Conservation (phyloP, 2,888 invertebrate species). For the Argyresthia goedartella region DNA sequence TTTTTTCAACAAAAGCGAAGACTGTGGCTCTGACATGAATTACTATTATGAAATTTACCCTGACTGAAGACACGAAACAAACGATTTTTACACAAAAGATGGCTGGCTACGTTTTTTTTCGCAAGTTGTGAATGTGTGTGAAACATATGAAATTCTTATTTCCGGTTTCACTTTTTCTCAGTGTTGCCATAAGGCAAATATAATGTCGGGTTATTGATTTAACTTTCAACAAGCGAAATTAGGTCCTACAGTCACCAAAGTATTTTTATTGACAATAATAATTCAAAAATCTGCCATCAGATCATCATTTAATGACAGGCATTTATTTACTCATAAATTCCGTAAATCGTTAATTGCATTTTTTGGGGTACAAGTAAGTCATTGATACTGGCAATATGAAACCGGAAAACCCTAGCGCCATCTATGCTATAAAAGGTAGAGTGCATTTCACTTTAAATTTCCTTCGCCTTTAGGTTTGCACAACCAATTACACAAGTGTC, state of each 20-base stretch:
- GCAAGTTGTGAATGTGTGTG: conserved; percentile 48
- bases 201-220: background rate
- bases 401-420: background rate
- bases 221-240: background rate
- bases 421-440: background rate
- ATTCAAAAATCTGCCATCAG: no score
- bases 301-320: no score
- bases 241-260: no score
- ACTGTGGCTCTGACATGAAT: conserved; percentile 97
- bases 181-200: conserved; percentile 32
- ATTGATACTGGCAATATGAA: background rate
- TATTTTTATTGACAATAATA: no score
- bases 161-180: conserved; percentile 31
- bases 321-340: no score
- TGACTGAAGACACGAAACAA: conserved; percentile 80
- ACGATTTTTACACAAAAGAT: conserved; percentile 80
- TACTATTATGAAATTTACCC: conserved; percentile 83
- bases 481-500: no score
- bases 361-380: background rate
- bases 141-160: conserved; percentile 66
- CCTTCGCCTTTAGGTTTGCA: no score
- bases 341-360: no score
- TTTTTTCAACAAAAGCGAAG: conserved; percentile 94
- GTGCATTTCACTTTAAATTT: no score
- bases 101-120: conserved; percentile 74